A percentile compares a stretch with the other conserved stretches of the same genome.
phyloP scores from a whole-genome alignment of 2,888 invertebrate species.

The Melinopterus prodromus region DNA sequence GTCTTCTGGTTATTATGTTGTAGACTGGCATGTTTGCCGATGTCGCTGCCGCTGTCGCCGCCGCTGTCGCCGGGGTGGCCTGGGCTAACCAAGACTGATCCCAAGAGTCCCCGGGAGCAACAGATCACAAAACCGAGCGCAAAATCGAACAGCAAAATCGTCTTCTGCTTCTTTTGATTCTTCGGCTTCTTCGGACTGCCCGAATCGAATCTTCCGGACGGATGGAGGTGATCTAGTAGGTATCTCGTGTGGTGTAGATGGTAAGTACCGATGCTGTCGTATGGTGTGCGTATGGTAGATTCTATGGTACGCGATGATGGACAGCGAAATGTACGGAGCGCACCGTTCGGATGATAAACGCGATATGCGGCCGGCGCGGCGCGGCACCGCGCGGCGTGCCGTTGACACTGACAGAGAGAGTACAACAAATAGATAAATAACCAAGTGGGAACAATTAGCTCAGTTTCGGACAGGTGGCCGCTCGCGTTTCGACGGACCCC shows the following conservation, averaged over 20 bases:
- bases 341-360: conserved; percentile 13
- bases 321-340: conserved; percentile 6
- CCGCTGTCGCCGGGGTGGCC: no score
- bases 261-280: background rate
- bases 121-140: no score
- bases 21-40: conserved; percentile 65
- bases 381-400: conserved; percentile 17
- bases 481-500: background rate
- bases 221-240: no score
- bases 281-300: background rate
- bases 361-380: conserved; percentile 17
- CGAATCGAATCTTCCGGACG: no score
- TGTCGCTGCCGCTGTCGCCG: no score
- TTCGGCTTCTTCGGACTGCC: background rate
- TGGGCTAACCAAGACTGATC: conserved; percentile 4
- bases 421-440: conserved; percentile 25
- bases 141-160: no score
- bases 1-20: conserved; percentile 69
- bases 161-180: background rate
- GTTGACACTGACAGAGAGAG: conserved; percentile 9
- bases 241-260: background rate
- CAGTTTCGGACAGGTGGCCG: conserved; percentile 18
- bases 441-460: conserved; percentile 15
- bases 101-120: background rate
- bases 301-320: background rate